phyloP scores from a whole-genome alignment of 35 echinoderm and acorn worm species.

The Holothuria glaberrima region DNA sequence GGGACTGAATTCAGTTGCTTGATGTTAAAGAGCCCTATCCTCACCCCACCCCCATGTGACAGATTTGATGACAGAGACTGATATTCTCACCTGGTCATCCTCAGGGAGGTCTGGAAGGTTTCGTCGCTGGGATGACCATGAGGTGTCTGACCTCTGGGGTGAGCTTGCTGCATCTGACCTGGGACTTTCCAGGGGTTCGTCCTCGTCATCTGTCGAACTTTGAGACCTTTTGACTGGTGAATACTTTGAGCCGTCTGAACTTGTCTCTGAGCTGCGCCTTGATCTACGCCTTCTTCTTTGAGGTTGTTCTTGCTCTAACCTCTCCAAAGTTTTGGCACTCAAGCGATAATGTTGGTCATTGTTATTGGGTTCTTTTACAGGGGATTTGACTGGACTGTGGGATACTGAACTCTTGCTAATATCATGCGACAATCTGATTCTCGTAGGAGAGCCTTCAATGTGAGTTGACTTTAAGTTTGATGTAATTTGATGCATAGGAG shows the following conservation, averaged over 20 bases:
- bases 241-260: conserved; percentile 18
- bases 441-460: neutral
- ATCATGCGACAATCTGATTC: neutral
- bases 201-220: neutral
- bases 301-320: conserved; percentile 12
- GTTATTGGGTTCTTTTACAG: conserved; percentile 10
- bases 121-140: conserved; percentile 27
- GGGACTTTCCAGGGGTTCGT: neutral
- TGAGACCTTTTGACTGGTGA: conserved; percentile 7
- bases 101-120: conserved; percentile 38
- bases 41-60: neutral
- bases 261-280: neutral
- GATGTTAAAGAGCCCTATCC: neutral
- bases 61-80: neutral
- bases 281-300: neutral
- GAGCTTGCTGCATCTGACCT: conserved; percentile 9
- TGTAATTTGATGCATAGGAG: conserved; percentile 32
- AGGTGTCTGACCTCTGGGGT: conserved; percentile 8
- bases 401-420: neutral
- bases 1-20: neutral
- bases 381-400: neutral
- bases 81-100: conserved; percentile 57
- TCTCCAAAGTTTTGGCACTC: conserved; percentile 46
- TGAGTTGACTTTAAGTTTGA: neutral
- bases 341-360: neutral